Percentiles rank a stretch among this genome's conserved stretches.
These are phyloP conservation scores for Hiodon tergisus DNA, from an alignment of 2,113 vertebrate genomes.

Conservation along the genomic window DNA sequence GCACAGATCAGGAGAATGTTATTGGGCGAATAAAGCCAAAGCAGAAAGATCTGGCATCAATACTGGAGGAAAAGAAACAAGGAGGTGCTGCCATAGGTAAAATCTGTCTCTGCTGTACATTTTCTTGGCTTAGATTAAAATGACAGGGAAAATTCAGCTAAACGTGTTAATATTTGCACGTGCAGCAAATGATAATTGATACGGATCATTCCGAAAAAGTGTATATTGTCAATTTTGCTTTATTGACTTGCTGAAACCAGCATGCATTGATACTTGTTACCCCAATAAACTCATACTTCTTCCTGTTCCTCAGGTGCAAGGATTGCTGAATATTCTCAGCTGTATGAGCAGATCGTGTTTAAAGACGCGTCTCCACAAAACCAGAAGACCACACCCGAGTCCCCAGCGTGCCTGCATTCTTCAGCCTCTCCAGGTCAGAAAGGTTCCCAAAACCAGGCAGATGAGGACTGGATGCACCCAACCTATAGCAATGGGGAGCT, in stretches of 20 bases:
- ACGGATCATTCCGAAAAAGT: too few species aligned
- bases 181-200: too few species aligned
- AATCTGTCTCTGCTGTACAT: conserved; percentile 2
- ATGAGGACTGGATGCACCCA: conserved; percentile 84
- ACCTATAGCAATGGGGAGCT: conserved; percentile 86
- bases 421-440: conserved; percentile 50
- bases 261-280: background rate
- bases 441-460: conserved; percentile 40
- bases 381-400: conserved; percentile 54
- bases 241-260: background rate
- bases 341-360: conserved; percentile 92
- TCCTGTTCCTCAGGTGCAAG: conserved; percentile 74
- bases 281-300: background rate
- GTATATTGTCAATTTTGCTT: background rate
- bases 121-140: background rate
- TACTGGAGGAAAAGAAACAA: conserved; percentile 95
- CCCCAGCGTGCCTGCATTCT: conserved; percentile 46
- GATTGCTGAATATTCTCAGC: conserved; percentile 95
- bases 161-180: too few species aligned
- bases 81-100: conserved; percentile 92
- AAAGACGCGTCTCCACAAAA: conserved; percentile 62
- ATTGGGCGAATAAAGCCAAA: conserved; percentile 57
- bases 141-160: too few species aligned
- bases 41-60: conserved; percentile 83
- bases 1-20: conserved; percentile 76